Percentiles rank a stretch among this genome's conserved stretches.
These are phyloP conservation scores for Andrena hattorfiana DNA, from an alignment of 2,888 invertebrate genomes.

Conservation along the genomic window DNA sequence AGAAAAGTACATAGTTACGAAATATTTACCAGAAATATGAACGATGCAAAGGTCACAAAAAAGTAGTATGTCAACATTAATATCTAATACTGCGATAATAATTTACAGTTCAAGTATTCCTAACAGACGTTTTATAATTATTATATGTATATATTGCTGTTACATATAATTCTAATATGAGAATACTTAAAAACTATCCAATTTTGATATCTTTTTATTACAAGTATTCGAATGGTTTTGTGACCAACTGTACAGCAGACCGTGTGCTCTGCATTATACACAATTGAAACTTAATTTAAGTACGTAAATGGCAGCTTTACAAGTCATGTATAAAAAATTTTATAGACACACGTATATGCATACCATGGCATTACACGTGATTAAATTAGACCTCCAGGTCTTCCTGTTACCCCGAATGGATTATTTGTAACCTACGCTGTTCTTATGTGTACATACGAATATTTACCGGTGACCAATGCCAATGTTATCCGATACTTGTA, in stretches of 20 bases:
- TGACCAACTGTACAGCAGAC: not conserved
- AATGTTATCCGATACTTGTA: not conserved
- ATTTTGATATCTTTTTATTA: not conserved
- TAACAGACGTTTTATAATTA: slow-evolving; percentile 2
- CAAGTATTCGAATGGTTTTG: slow-evolving; percentile 2
- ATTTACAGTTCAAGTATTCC: not conserved
- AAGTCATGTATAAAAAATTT: slow-evolving; percentile 69
- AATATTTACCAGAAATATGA: not conserved
- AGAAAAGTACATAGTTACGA: not conserved
- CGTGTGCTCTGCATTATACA: slow-evolving; percentile 59
- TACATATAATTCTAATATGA: not conserved
- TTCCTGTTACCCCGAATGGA: slow-evolving; percentile 58
- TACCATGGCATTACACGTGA: slow-evolving; percentile 20
- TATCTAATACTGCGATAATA: not conserved
- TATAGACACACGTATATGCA: slow-evolving; percentile 48
- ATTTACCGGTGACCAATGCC: not conserved
- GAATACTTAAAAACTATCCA: not conserved
- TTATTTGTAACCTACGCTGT: slow-evolving; percentile 61
- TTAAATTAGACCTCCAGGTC: slow-evolving; percentile 39
- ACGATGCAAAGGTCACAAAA: not conserved
- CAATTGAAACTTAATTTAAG: slow-evolving; percentile 62
- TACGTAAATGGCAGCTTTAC: slow-evolving; percentile 70
- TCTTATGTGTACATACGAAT: slow-evolving; percentile 17
- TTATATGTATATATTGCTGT: not conserved
- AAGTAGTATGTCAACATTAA: not conserved